Conservation (phyloP, 2,888 invertebrate genomes). For the Synanthedon formicaeformis region DNA sequence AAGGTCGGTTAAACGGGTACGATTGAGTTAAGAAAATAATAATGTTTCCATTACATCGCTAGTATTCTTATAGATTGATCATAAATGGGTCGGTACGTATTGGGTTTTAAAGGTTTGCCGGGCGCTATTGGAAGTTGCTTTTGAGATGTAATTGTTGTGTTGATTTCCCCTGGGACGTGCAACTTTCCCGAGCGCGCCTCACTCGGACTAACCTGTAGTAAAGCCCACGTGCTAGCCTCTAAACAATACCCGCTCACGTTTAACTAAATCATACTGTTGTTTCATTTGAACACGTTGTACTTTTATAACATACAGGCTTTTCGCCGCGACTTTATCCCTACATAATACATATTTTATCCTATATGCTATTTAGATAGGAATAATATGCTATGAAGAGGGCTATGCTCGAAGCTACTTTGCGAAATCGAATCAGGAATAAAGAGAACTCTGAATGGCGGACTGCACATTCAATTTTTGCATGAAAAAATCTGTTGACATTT, state of each 20-base stretch:
- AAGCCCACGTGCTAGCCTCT: conserved; percentile 21
- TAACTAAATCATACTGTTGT: conserved; percentile 1
- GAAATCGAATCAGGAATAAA: no score
- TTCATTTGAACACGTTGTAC: background rate
- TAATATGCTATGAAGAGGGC: no score
- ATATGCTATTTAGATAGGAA: no score
- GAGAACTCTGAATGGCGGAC: no score
- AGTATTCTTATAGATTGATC: background rate
- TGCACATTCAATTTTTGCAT: no score
- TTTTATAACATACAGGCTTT: no score
- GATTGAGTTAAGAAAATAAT: background rate
- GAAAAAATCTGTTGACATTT: no score
- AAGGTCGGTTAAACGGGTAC: background rate
- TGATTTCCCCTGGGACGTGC: conserved; percentile 59
- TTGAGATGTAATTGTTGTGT: conserved; percentile 62
- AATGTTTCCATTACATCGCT: background rate
- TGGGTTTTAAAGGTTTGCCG: conserved; percentile 43
- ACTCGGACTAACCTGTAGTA: conserved; percentile 31
- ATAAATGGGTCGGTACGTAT: conserved; percentile 5
- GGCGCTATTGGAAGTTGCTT: conserved; percentile 56
- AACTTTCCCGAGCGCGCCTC: conserved; percentile 34
- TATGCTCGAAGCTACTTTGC: no score
- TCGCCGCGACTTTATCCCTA: no score
- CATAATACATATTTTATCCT: no score
- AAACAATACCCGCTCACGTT: conserved; percentile 28